Percentiles rank a stretch among this genome's conserved stretches.
Evolutionary conservation across 1,140 invertebrate species (phyloP).

Genomic region (Drosophila bocki): DNA sequence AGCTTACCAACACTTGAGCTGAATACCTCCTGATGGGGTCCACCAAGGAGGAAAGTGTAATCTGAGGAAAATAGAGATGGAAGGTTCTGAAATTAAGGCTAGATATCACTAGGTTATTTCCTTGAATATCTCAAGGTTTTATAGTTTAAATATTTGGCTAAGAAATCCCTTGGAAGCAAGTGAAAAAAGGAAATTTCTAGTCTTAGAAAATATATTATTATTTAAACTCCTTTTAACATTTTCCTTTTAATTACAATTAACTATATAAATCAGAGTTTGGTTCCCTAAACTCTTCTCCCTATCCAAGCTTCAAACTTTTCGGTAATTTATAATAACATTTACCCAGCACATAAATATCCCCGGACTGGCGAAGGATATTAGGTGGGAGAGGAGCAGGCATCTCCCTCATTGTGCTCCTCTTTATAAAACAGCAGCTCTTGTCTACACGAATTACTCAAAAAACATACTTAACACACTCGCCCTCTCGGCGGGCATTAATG

Average conservation of each 20-base stretch:
- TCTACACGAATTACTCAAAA: constrained; percentile 61
- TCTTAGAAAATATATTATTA: too few relatives aligned
- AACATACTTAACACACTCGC: constrained; percentile 68
- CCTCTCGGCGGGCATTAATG: constrained; percentile 12
- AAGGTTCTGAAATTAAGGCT: not conserved
- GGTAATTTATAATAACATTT: constrained; percentile 46
- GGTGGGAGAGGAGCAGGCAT: constrained; percentile 7
- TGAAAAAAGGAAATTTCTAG: not conserved
- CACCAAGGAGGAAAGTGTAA: constrained; percentile 10
- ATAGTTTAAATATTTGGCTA: too few relatives aligned
- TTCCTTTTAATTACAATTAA: constrained; percentile 15
- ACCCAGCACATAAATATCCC: constrained; percentile 33
- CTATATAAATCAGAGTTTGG: not conserved
- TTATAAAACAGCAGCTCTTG: constrained; percentile 45
- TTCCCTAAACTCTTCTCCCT: not conserved
- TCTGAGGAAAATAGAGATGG: not conserved
- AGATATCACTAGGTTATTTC: not conserved
- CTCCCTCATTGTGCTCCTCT: constrained; percentile 32
- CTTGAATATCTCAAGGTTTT: not conserved
- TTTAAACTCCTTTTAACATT: too few relatives aligned
- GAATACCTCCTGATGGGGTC: constrained; percentile 31
- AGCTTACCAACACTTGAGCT: constrained; percentile 65
- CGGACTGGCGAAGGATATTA: constrained; percentile 1
- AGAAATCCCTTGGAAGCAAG: not conserved
- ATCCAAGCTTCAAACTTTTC: constrained; percentile 21